Conservation (phyloP, 2,797 vertebrate species). For the Scleropages formosus region DNA sequence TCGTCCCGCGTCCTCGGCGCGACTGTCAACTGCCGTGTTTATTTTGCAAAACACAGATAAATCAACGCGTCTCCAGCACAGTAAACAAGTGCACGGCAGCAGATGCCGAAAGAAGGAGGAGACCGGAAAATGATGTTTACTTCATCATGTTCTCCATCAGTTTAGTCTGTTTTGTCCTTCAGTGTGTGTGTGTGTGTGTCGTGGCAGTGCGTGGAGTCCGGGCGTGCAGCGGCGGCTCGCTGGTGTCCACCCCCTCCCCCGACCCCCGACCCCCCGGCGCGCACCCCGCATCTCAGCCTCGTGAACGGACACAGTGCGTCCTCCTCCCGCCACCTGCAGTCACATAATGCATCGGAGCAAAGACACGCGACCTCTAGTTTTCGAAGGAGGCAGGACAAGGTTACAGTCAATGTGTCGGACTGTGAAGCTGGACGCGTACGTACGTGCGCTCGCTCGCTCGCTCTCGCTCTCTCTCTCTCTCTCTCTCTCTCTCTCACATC, state of each 20-base stretch:
- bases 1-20: neutral
- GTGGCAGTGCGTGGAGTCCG: too few species aligned
- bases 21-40: neutral
- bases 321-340: neutral
- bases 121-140: constrained; percentile 57
- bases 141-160: constrained; percentile 47
- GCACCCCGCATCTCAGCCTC: neutral
- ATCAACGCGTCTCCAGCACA: neutral
- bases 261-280: too few species aligned
- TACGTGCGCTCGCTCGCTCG: neutral
- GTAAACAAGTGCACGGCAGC: constrained; percentile 10
- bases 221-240: neutral
- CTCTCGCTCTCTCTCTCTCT: neutral
- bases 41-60: neutral
- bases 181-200: neutral
- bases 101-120: constrained; percentile 15
- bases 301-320: neutral
- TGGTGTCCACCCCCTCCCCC: neutral
- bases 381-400: constrained; percentile 10
- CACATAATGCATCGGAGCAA: neutral
- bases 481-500: too few species aligned
- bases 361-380: neutral
- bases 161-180: constrained; percentile 22
- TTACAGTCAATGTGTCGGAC: neutral
- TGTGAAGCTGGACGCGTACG: neutral